These are phyloP conservation scores for Nezara viridula DNA, from an alignment of 2,888 invertebrate species.

Conservation along the genomic window DNA sequence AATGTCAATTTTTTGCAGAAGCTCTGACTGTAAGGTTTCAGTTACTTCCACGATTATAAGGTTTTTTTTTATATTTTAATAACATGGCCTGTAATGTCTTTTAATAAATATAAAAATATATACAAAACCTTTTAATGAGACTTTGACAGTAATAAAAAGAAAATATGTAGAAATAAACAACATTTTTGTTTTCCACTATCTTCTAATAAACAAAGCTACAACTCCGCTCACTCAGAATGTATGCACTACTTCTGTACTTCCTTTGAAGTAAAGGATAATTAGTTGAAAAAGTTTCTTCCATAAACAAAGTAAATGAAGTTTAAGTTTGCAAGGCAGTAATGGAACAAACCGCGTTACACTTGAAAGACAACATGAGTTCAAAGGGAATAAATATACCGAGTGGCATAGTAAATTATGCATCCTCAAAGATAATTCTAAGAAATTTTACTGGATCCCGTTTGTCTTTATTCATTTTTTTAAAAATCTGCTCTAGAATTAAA, in stretches of 20 bases:
- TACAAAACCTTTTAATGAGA: too few species aligned
- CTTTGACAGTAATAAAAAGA: too few species aligned
- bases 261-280: conserved; percentile 24
- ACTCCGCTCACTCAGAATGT: neutral
- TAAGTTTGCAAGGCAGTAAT: neutral
- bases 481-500: neutral
- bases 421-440: neutral
- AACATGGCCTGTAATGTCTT: too few species aligned
- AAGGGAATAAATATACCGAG: neutral
- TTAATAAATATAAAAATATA: too few species aligned
- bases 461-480: neutral
- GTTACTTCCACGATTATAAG: too few species aligned
- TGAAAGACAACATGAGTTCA: neutral
- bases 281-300: conserved; percentile 1
- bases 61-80: too few species aligned
- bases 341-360: conserved; percentile 9
- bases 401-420: neutral
- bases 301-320: neutral
- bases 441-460: neutral
- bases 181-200: too few species aligned
- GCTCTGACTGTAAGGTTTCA: too few species aligned
- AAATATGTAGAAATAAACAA: too few species aligned
- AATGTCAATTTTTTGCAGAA: too few species aligned
- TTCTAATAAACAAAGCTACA: neutral
- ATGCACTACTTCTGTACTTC: neutral